A percentile compares a stretch with the other conserved stretches of the same genome.
phyloP scores from a whole-genome alignment of 2,888 invertebrate genomes.

The Galeopsomyia nigrocyanea region DNA sequence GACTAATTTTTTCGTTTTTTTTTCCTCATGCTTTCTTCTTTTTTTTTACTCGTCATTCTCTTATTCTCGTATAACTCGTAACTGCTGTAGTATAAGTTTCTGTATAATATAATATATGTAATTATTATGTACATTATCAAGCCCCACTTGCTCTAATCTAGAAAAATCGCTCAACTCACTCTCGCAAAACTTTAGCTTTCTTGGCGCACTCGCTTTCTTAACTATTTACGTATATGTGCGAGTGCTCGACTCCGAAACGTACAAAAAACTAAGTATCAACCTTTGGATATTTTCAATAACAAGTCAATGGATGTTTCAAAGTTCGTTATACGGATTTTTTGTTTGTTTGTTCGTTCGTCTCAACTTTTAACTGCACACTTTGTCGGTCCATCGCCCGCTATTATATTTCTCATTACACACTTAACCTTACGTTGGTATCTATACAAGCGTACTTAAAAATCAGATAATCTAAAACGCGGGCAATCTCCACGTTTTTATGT shows the following conservation, averaged over 20 bases:
- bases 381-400: constrained; percentile 24
- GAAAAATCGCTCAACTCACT: constrained; percentile 45
- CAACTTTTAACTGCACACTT: constrained; percentile 18
- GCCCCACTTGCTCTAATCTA: constrained; percentile 52
- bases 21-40: constrained; percentile 32
- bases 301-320: constrained; percentile 45
- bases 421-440: constrained; percentile 23
- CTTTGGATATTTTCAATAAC: constrained; percentile 52
- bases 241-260: constrained; percentile 57
- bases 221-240: constrained; percentile 62
- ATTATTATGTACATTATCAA: constrained; percentile 62
- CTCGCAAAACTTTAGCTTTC: constrained; percentile 37
- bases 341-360: constrained; percentile 14
- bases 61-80: constrained; percentile 58
- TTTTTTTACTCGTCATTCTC: constrained; percentile 41
- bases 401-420: constrained; percentile 9
- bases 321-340: constrained; percentile 32
- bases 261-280: constrained; percentile 58
- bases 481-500: constrained; percentile 61
- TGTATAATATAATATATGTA: constrained; percentile 53
- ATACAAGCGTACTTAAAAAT: constrained; percentile 41
- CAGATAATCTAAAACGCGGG: constrained; percentile 46
- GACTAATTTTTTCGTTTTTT: constrained; percentile 58
- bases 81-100: constrained; percentile 62
- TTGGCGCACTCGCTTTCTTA: constrained; percentile 48